Percentiles rank a stretch among this genome's conserved stretches.
These are phyloP conservation scores for Sclerodermus sp. DNA, from an alignment of 2,888 invertebrate species.

Conservation along the genomic window DNA sequence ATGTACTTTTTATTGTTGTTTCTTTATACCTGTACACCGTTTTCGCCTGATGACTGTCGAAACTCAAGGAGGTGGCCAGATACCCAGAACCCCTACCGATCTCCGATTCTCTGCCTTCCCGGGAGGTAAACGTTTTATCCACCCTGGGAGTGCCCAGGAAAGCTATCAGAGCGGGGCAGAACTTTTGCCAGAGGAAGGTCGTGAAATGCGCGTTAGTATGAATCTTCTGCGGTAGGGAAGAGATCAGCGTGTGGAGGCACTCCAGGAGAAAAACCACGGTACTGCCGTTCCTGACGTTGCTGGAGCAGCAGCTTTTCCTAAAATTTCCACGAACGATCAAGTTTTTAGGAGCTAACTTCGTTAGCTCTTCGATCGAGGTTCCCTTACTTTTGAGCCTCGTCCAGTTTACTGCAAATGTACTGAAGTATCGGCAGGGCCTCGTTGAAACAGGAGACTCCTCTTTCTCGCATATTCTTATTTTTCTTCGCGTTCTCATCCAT, in stretches of 20 bases:
- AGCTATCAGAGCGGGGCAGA: conserved; percentile 86
- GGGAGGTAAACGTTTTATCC: conserved; percentile 76
- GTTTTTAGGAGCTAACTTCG: background rate
- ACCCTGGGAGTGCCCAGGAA: conserved; percentile 86
- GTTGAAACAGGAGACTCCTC: conserved; percentile 83
- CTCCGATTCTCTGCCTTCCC: conserved; percentile 60
- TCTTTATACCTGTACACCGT: conserved; percentile 77
- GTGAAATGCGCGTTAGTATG: conserved; percentile 84
- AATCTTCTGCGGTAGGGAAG: conserved; percentile 79
- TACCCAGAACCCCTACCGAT: conserved; percentile 71
- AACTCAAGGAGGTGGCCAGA: conserved; percentile 71
- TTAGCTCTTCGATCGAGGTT: background rate
- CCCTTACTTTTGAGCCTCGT: conserved; percentile 76
- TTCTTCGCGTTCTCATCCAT: conserved; percentile 58
- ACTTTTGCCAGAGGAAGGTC: conserved; percentile 88
- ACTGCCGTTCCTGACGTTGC: conserved; percentile 60
- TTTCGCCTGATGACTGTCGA: conserved; percentile 84
- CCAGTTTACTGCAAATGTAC: conserved; percentile 81
- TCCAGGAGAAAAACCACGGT: conserved; percentile 81
- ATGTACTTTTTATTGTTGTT: background rate
- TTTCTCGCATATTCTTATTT: conserved; percentile 58
- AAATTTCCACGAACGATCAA: conserved; percentile 29
- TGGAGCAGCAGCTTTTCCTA: conserved; percentile 57
- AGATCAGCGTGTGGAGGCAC: conserved; percentile 82
- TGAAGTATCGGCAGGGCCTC: conserved; percentile 90